Evolutionary conservation across 1,140 invertebrate genomes (phyloP).

Genomic region (Solenopsis fugax): DNA sequence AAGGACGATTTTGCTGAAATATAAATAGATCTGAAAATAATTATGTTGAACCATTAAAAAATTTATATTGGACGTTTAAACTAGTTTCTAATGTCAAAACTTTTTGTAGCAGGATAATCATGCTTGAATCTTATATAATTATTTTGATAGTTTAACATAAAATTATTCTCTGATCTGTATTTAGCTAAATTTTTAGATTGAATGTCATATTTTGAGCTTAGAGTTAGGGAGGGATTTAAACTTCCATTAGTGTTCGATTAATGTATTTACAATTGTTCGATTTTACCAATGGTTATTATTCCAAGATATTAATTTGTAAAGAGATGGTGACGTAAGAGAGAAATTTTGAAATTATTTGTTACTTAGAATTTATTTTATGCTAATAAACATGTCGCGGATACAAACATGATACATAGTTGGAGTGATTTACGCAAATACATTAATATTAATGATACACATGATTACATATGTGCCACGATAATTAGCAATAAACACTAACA

Average conservation of each 20-base stretch:
- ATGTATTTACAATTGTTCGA: background rate
- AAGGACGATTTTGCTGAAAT: too few relatives aligned
- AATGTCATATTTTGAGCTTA: background rate
- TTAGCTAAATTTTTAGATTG: too few relatives aligned
- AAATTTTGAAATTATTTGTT: background rate
- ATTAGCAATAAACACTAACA: slow-evolving; percentile 45
- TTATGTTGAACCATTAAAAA: too few relatives aligned
- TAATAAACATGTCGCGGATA: background rate
- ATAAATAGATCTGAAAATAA: too few relatives aligned
- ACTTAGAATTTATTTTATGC: slow-evolving; percentile 9
- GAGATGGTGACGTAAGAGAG: background rate
- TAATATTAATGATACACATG: slow-evolving; percentile 33
- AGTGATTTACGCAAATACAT: slow-evolving; percentile 31
- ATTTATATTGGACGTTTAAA: too few relatives aligned
- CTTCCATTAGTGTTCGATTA: background rate
- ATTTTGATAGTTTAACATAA: too few relatives aligned
- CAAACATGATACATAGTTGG: background rate
- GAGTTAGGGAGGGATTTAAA: background rate
- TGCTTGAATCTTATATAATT: too few relatives aligned
- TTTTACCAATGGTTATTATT: background rate
- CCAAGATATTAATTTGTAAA: background rate
- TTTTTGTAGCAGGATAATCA: too few relatives aligned
- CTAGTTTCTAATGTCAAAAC: too few relatives aligned
- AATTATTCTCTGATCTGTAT: too few relatives aligned
- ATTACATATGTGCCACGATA: slow-evolving; percentile 25